phyloP scores from a whole-genome alignment of 2,113 vertebrate genomes.

The Shinisaurus crocodilurus region DNA sequence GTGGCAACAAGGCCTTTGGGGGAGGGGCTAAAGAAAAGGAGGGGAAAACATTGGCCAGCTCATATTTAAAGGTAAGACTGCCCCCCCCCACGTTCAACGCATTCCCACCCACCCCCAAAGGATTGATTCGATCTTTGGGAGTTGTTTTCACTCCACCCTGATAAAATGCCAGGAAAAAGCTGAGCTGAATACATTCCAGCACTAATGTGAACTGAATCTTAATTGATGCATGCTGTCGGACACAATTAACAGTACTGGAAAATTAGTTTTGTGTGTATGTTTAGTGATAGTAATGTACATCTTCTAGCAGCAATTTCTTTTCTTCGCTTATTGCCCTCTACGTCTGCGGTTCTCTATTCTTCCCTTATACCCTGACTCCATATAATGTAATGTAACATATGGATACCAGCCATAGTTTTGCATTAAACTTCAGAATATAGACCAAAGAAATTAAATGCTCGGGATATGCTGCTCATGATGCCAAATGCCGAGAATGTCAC shows the following conservation, averaged over 20 bases:
- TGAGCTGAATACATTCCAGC: not conserved
- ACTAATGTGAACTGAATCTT: not conserved
- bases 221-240: not conserved
- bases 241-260: not conserved
- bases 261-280: not conserved
- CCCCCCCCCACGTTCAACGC: not conserved
- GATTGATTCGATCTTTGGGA: not conserved
- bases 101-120: not conserved
- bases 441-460: conserved; percentile 45
- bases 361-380: not conserved
- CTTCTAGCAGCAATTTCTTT: not conserved
- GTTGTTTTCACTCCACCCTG: too few species aligned
- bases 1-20: not conserved
- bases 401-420: not conserved
- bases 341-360: not conserved
- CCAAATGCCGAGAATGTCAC: conserved; percentile 46
- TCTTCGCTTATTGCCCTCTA: not conserved
- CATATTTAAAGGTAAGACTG: not conserved
- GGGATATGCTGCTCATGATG: conserved; percentile 44
- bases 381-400: not conserved
- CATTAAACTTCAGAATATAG: not conserved
- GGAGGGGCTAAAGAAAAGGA: not conserved
- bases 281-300: not conserved
- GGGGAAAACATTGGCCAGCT: not conserved
- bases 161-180: too few species aligned